Percentiles rank a stretch among this genome's conserved stretches.
Evolutionary conservation across 2,113 vertebrate genomes (phyloP).

Genomic region (Myanophis thanlyinensis): DNA sequence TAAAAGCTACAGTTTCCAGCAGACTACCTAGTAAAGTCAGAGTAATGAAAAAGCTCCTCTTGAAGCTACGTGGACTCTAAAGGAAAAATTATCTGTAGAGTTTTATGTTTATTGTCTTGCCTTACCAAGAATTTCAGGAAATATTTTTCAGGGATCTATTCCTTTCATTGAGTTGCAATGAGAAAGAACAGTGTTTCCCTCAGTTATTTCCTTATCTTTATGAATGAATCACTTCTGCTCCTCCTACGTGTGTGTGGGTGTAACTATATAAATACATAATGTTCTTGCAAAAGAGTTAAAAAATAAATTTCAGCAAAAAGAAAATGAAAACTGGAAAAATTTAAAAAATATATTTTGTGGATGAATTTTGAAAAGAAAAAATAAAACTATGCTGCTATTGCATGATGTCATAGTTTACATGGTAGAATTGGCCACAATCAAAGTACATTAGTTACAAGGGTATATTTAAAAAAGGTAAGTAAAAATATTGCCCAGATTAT

Average conservation of each 20-base stretch:
- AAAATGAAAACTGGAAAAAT: neutral
- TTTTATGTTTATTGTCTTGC: neutral
- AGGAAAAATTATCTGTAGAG: neutral
- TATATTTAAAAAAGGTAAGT: neutral
- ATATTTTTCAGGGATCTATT: neutral
- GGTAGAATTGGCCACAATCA: neutral
- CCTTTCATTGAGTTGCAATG: neutral
- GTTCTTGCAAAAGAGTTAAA: neutral
- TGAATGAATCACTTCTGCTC: neutral
- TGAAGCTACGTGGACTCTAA: neutral
- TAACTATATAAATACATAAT: neutral
- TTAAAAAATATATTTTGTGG: neutral
- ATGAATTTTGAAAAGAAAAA: neutral
- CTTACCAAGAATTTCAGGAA: neutral
- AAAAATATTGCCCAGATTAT: neutral
- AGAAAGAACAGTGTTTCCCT: neutral
- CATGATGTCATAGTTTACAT: neutral
- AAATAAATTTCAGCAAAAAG: neutral
- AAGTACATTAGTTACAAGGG: neutral
- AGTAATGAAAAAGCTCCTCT: neutral
- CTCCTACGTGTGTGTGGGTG: neutral
- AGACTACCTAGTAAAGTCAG: neutral
- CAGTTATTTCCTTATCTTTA: neutral
- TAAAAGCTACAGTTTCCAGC: neutral
- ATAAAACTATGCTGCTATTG: neutral